Conservation (phyloP, 2,113 vertebrate genomes). For the Amblyopsis rosae region DNA sequence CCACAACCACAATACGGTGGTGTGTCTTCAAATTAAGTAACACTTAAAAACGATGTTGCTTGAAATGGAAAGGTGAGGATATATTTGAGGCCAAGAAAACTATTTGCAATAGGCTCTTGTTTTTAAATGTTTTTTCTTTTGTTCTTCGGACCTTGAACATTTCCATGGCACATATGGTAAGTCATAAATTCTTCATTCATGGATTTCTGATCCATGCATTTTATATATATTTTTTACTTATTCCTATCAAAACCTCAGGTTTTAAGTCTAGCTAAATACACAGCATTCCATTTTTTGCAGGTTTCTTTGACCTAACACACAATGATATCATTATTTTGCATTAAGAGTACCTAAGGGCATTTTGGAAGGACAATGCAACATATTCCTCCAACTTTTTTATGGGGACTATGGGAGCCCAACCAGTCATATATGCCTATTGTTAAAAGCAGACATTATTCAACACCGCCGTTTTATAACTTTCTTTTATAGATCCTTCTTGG, state of each 20-base stretch:
- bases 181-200: slow-evolving; percentile 3
- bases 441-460: slow-evolving; percentile 42
- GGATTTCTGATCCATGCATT: no score
- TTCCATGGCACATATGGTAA: slow-evolving; percentile 43
- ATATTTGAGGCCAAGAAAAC: slow-evolving; percentile 1
- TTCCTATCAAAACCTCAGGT: not conserved
- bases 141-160: slow-evolving; percentile 28
- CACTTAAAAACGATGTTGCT: slow-evolving; percentile 11
- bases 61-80: slow-evolving; percentile 27
- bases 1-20: slow-evolving; percentile 43
- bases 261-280: not conserved
- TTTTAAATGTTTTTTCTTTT: slow-evolving; percentile 8
- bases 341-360: slow-evolving; percentile 32
- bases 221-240: not conserved
- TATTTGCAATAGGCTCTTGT: not conserved
- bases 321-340: slow-evolving; percentile 46
- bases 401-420: slow-evolving; percentile 58
- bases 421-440: slow-evolving; percentile 44
- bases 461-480: slow-evolving; percentile 54
- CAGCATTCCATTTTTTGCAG: slow-evolving; percentile 26
- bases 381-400: slow-evolving; percentile 59
- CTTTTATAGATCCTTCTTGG: slow-evolving; percentile 75
- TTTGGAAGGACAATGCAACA: slow-evolving; percentile 79
- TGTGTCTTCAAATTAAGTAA: slow-evolving; percentile 13
- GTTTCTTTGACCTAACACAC: slow-evolving; percentile 33